phyloP scores from a whole-genome alignment of 2,113 vertebrate species.

The Lasiurus borealis region DNA sequence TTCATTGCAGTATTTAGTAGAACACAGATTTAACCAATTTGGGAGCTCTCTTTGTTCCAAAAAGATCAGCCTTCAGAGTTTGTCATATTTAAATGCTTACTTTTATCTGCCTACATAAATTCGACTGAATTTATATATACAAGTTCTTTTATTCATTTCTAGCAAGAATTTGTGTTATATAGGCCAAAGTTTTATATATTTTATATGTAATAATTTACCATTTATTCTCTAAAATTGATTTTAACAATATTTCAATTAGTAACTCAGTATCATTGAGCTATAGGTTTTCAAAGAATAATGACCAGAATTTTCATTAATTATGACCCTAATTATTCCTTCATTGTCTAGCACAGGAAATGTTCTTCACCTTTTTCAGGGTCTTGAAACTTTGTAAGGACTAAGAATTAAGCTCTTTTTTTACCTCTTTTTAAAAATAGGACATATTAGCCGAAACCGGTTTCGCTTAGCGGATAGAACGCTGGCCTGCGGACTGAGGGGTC shows the following conservation, averaged over 20 bases:
- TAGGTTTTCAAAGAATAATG: slow-evolving; percentile 30
- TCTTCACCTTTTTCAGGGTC: slow-evolving; percentile 17
- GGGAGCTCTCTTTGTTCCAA: too few species aligned
- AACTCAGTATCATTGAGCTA: neutral
- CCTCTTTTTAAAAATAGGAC: neutral
- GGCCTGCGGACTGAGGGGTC: too few species aligned
- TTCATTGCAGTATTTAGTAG: neutral
- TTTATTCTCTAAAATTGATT: neutral
- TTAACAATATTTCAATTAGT: slow-evolving; percentile 27
- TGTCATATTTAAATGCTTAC: neutral
- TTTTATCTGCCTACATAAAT: neutral
- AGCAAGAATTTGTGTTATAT: neutral
- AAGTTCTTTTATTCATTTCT: neutral
- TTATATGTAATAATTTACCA: neutral
- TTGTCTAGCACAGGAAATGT: slow-evolving; percentile 33
- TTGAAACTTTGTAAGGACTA: neutral
- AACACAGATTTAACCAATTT: too few species aligned
- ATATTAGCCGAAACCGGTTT: neutral
- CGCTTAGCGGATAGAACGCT: too few species aligned
- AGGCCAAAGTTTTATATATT: slow-evolving; percentile 3
- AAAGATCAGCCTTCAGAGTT: neutral
- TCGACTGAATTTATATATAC: neutral
- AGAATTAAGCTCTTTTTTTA: neutral
- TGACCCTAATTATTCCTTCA: slow-evolving; percentile 6
- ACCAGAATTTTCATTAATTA: slow-evolving; percentile 43